phyloP scores from a whole-genome alignment of 2,797 vertebrate species.

The Pipistrellus kuhlii region DNA sequence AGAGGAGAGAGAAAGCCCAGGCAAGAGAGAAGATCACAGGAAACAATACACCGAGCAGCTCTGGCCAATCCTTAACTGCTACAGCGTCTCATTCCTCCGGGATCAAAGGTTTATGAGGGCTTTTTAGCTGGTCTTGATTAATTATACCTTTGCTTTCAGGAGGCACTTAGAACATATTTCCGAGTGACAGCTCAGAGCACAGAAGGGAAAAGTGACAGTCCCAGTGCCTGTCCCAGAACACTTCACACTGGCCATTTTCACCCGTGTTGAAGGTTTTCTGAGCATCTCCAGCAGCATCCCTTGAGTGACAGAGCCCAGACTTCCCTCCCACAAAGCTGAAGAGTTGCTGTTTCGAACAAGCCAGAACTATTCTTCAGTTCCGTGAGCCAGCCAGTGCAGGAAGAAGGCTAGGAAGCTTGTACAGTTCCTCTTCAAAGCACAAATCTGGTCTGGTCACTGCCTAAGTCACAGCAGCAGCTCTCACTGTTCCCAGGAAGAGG shows the following conservation, averaged over 20 bases:
- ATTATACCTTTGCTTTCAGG: slow-evolving; percentile 80
- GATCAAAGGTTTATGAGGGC: slow-evolving; percentile 69
- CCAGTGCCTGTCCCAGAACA: slow-evolving; percentile 61
- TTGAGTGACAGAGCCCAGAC: background rate
- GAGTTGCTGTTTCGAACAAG: slow-evolving; percentile 13
- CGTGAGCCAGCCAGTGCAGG: slow-evolving; percentile 4
- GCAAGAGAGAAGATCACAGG: slow-evolving; percentile 39
- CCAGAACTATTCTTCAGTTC: slow-evolving; percentile 13
- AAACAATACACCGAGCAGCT: slow-evolving; percentile 63
- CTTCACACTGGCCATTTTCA: slow-evolving; percentile 16
- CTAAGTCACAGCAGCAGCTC: background rate
- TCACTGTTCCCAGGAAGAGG: background rate
- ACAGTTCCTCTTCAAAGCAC: background rate
- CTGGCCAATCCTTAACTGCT: slow-evolving; percentile 59
- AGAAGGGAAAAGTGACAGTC: slow-evolving; percentile 61
- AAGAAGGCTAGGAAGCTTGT: background rate
- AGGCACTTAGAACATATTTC: slow-evolving; percentile 56
- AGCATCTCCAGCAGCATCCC: background rate
- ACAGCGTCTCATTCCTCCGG: background rate
- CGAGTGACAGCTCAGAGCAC: slow-evolving; percentile 22
- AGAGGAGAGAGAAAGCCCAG: rapidly evolving
- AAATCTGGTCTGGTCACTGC: background rate
- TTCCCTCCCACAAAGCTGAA: background rate
- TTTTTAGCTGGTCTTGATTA: slow-evolving; percentile 75
- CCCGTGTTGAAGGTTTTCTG: slow-evolving; percentile 23